Percentiles rank a stretch among this genome's conserved stretches.
These are phyloP conservation scores for Hippoglossus stenolepis DNA, from an alignment of 2,113 vertebrate genomes.

Conservation along the genomic window DNA sequence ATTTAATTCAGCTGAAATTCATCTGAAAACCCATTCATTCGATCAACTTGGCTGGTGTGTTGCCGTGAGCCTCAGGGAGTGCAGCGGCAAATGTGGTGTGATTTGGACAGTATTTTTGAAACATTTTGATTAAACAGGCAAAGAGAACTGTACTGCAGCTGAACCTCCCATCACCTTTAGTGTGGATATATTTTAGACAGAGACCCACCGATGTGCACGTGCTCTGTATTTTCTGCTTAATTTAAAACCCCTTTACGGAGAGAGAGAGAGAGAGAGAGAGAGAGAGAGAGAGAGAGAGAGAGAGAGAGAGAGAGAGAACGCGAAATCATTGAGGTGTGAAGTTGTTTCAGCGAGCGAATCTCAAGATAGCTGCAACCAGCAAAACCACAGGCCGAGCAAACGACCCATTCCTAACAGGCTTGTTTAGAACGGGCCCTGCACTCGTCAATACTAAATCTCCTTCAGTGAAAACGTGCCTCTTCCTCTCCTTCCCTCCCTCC, in stretches of 20 bases:
- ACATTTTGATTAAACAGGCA: too few relatives aligned
- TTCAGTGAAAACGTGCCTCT: constrained; percentile 12
- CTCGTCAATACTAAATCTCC: constrained; percentile 12
- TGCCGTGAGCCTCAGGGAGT: background rate
- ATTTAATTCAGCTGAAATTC: too few relatives aligned
- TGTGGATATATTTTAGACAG: background rate
- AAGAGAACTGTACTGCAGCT: background rate
- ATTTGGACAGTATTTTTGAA: too few relatives aligned
- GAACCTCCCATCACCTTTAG: background rate
- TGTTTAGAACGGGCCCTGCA: background rate
- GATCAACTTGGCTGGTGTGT: too few relatives aligned
- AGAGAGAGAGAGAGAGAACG: too few relatives aligned
- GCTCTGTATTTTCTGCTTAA: too few relatives aligned
- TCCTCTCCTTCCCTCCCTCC: constrained; percentile 12
- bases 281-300: too few relatives aligned
- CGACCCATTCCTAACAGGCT: background rate
- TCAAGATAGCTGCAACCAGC: background rate
- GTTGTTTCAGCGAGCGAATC: background rate
- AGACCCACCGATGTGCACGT: background rate
- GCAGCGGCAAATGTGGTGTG: background rate
- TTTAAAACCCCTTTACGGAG: too few relatives aligned
- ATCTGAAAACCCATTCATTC: too few relatives aligned
- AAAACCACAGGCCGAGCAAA: too few relatives aligned
- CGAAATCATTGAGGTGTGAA: background rate
- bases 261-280: too few relatives aligned